Evolutionary conservation across 2,113 vertebrate species (phyloP).

Genomic region (Shinisaurus crocodilurus): DNA sequence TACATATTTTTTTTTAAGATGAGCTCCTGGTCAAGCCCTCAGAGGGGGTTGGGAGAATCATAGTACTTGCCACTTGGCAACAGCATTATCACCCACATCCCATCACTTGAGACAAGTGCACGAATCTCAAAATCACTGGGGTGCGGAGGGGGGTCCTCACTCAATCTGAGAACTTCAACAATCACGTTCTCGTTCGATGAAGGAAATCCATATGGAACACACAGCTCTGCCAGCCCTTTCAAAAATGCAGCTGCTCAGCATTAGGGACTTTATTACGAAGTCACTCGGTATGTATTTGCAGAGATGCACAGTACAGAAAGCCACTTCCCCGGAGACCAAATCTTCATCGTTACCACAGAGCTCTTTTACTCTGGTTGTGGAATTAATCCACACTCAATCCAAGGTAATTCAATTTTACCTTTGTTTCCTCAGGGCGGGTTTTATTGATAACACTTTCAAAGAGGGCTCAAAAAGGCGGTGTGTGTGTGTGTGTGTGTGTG

Average conservation of each 20-base stretch:
- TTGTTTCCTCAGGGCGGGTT: background rate
- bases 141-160: background rate
- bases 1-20: no score
- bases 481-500: no score
- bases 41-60: background rate
- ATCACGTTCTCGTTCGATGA: background rate
- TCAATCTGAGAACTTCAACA: background rate
- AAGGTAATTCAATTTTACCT: conserved; percentile 28
- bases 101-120: background rate
- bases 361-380: background rate
- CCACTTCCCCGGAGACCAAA: background rate
- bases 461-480: background rate
- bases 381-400: conserved; percentile 28
- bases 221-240: background rate
- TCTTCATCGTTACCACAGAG: background rate
- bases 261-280: background rate
- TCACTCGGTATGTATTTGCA: background rate
- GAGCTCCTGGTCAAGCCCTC: background rate
- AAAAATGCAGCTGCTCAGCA: background rate
- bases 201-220: background rate
- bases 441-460: background rate
- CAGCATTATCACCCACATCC: background rate
- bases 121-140: background rate
- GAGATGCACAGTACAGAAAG: background rate
- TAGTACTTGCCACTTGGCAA: background rate